Evolutionary conservation across 2,113 vertebrate genomes (phyloP), one percentile per base, ranked within the genome.

Genomic region (Aix galericulata): DNA sequence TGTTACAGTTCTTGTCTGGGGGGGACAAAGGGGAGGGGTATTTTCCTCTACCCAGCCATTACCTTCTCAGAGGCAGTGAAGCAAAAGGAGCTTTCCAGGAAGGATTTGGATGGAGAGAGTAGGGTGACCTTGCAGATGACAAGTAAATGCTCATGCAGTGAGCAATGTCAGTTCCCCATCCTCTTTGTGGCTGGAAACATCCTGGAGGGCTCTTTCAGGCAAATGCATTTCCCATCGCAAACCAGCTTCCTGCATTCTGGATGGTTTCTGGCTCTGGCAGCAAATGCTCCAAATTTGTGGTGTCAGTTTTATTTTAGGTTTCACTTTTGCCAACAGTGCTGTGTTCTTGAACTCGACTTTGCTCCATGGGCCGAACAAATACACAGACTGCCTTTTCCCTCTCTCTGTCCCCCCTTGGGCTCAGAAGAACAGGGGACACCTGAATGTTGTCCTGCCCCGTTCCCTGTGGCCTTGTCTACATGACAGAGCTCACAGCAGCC

Each of bases 261-360:
- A 91, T 64, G 83, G 74, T 92, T 96, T 86, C 93, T 96, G 67
- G 91, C 62, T 84, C 77, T 68, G 77, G 86, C 86, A 95, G 88
- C 53, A 92, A 90, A 76, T 21, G 48, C 44, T 91, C 83, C 91
- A 68, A 88, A 88, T 93, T 44, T 92, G 88, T 83, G 88, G 92
- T 86, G 50, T 89, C 93, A 94, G 62, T 92, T 93, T 95, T 93
- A 95, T 94, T 96, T 96, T 91, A 81, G 69, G 53, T 89, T 91
- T 93, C 75, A 66, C 69, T 92, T 95, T 79, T 79, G 93, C 77
- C 77, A 91, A n/a, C 82, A 62, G n/a, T 55, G 77, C 58, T 91
- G 21, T 84, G 90, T 59, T 96, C 92, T 96, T 97, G 95, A 94
- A 32, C 84, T 94, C 95, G 93, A 96, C 95, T 96, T 97, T 96